Conservation (phyloP, 2,797 vertebrate genomes). For the Phalloptychus januarius region DNA sequence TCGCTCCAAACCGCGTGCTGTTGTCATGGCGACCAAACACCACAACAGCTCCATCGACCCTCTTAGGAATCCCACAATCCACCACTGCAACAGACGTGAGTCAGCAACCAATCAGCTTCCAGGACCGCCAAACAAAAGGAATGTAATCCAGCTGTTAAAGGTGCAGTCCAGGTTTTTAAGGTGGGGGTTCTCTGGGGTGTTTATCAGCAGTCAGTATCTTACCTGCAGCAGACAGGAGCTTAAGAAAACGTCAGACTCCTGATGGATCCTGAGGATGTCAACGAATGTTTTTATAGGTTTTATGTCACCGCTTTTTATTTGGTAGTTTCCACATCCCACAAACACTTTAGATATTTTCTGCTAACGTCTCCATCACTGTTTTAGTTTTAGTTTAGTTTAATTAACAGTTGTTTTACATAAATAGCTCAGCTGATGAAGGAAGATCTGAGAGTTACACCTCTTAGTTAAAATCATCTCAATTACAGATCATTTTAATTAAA, state of each 20-base stretch:
- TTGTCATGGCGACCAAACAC: conserved; percentile 84
- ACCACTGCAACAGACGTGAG: conserved; percentile 79
- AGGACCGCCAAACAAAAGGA: neutral
- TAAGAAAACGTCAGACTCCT: neutral
- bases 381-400: neutral
- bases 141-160: neutral
- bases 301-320: neutral
- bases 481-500: too few species aligned
- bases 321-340: neutral
- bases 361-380: neutral
- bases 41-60: conserved; percentile 80
- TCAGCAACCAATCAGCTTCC: conserved; percentile 9
- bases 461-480: neutral
- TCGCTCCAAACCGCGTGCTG: conserved; percentile 85
- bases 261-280: neutral
- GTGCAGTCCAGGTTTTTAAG: neutral
- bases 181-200: neutral
- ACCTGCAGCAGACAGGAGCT: neutral
- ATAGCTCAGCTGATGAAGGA: neutral
- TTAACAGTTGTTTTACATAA: neutral
- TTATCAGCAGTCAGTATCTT: conserved; percentile 4
- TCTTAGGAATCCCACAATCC: conserved; percentile 85
- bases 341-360: neutral
- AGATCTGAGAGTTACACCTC: neutral
- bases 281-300: neutral